A percentile compares a stretch with the other conserved stretches of the same genome.
Conservation (phyloP, 2,888 invertebrate species). For the Calameuta filiformis region DNA sequence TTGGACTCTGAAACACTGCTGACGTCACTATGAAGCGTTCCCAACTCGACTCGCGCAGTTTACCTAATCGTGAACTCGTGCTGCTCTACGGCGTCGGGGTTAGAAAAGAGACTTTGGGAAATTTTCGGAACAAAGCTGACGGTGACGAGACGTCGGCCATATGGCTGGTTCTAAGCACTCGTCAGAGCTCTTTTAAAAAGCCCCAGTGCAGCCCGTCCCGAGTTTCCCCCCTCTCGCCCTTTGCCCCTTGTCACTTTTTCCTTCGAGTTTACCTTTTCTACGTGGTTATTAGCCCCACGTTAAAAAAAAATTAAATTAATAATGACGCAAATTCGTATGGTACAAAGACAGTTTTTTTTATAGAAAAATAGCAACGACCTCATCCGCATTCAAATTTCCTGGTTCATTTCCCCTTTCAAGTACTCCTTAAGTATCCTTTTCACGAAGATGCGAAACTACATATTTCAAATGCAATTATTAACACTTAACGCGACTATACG, state of each 20-base stretch:
- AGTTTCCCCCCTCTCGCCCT: neutral
- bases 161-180: neutral
- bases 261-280: neutral
- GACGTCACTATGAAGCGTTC: slow-evolving; percentile 29
- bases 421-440: neutral
- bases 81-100: neutral
- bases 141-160: slow-evolving; percentile 6
- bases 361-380: neutral
- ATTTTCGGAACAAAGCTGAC: slow-evolving; percentile 8
- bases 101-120: neutral
- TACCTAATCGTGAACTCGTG: neutral
- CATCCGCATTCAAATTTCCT: neutral
- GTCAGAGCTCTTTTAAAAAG: neutral
- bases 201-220: neutral
- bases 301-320: neutral
- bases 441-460: slow-evolving; percentile 21
- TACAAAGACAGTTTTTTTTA: neutral
- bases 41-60: neutral
- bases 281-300: neutral
- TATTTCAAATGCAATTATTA: slow-evolving; percentile 25
- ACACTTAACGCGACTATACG: slow-evolving; percentile 18
- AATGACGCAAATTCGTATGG: neutral
- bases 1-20: slow-evolving; percentile 53
- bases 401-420: neutral
- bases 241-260: neutral